phyloP scores from a whole-genome alignment of 2,113 vertebrate species.

The Chaetura pelagica region DNA sequence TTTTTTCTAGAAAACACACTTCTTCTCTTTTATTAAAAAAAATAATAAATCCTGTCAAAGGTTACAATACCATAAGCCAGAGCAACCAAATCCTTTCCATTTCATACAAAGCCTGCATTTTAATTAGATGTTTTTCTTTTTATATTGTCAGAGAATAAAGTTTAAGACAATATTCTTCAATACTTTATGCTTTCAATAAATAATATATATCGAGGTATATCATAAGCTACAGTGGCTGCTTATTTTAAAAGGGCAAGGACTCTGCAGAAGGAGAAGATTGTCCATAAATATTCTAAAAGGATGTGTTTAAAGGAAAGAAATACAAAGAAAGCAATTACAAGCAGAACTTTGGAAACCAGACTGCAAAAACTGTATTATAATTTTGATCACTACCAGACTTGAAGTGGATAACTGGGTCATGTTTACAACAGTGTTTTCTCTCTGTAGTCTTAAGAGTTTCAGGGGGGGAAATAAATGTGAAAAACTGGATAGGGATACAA shows the following conservation, averaged over 20 bases:
- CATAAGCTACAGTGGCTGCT: background rate
- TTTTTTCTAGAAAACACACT: background rate
- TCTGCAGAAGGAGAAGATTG: constrained; percentile 10
- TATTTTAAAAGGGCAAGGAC: constrained; percentile 13
- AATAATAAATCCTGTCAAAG: background rate
- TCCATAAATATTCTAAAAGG: constrained; percentile 52
- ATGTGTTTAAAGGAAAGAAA: constrained; percentile 14
- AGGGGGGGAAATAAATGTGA: background rate
- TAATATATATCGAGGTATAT: constrained; percentile 31
- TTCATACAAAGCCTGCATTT: constrained; percentile 17
- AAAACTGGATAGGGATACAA: background rate
- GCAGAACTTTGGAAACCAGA: constrained; percentile 23
- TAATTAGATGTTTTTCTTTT: constrained; percentile 53
- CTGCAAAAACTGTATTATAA: constrained; percentile 8
- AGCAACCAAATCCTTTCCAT: constrained; percentile 9
- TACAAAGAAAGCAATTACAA: background rate
- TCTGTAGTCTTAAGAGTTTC: background rate
- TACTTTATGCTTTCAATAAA: constrained; percentile 51
- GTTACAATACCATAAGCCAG: constrained; percentile 8
- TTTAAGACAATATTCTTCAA: constrained; percentile 58
- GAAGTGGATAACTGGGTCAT: constrained; percentile 40
- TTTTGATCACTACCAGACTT: constrained; percentile 29
- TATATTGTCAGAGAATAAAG: constrained; percentile 54
- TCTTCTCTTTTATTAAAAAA: constrained; percentile 24
- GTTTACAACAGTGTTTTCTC: constrained; percentile 19